These are phyloP conservation scores for Ellobius talpinus DNA, from an alignment of 2,113 vertebrate species.

Conservation along the genomic window DNA sequence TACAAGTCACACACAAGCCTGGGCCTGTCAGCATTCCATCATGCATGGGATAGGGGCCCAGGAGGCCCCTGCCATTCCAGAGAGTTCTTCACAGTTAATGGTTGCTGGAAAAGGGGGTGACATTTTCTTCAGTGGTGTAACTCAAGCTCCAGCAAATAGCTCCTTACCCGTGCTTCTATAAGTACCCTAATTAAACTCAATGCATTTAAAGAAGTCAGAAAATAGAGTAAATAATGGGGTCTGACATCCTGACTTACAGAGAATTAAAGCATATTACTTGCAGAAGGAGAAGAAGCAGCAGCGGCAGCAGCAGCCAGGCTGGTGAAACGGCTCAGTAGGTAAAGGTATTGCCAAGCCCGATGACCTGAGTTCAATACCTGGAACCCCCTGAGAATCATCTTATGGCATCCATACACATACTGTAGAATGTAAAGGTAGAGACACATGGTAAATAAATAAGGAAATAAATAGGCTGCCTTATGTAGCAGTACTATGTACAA, in stretches of 20 bases:
- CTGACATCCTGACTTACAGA: neutral
- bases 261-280: neutral
- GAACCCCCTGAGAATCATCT: neutral
- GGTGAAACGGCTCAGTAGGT: neutral
- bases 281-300: no score
- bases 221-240: neutral
- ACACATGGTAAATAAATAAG: neutral
- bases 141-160: neutral
- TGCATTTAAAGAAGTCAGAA: neutral
- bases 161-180: no score
- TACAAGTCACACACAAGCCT: neutral
- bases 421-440: no score
- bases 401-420: neutral
- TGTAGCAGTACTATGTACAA: neutral
- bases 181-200: neutral
- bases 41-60: neutral
- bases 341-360: neutral
- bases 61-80: neutral
- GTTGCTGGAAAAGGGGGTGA: no score
- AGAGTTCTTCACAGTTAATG: neutral
- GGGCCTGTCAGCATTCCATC: neutral
- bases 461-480: neutral
- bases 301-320: neutral
- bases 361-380: neutral
- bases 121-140: neutral